Evolutionary conservation across 2,113 vertebrate species (phyloP), one percentile per base, ranked within the genome.

Genomic region (Tychaedon coryphoeus): DNA sequence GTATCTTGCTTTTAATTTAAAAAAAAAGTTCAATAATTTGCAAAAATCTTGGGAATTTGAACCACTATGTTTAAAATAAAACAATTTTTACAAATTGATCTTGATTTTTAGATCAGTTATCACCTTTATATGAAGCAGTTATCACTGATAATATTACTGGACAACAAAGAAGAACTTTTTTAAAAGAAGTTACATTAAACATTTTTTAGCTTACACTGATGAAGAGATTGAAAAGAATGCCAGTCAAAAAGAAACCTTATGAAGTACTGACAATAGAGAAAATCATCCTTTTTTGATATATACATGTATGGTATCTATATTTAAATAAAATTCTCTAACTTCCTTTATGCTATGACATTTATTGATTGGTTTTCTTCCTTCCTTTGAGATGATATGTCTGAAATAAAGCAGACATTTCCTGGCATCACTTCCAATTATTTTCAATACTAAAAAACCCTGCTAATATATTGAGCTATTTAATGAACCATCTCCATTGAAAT

Each of bases 21-120:
- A 26, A 25, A 7, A 22, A 5, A 42, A 22, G 4, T 9, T 5
- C 8, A 48, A 4, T 28, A 8, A 29, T 2, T 5, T 67, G 2
- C 23, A 90, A 78, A 81, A 78, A 16, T 25, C 5, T n/a, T 28
- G 13, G 67, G 9, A 62, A 36, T 38, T 14, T 14, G 9, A 84
- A 40, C 1, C 1, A 18, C 26, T 75, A 19, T 18, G 5, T 42
- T 58, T 58, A 28, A 81, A 72, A 69, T 36, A 28, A 66, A 73
- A 66, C 43, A 43, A 29, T 38, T 75, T 75, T 48, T 58, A 73
- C 6, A 36, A 16, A 43, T 33, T 42, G 4, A 33, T 51, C 29
- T 51, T 71, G 13, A 19, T 45, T 84, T 79, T 69, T 33, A 34
- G 5, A 48, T 31, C 22, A 75, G 8, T 70, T 71, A 38, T 47